Evolutionary conservation across 1,140 invertebrate genomes (phyloP).

Genomic region (Drosophila pallidifrons): DNA sequence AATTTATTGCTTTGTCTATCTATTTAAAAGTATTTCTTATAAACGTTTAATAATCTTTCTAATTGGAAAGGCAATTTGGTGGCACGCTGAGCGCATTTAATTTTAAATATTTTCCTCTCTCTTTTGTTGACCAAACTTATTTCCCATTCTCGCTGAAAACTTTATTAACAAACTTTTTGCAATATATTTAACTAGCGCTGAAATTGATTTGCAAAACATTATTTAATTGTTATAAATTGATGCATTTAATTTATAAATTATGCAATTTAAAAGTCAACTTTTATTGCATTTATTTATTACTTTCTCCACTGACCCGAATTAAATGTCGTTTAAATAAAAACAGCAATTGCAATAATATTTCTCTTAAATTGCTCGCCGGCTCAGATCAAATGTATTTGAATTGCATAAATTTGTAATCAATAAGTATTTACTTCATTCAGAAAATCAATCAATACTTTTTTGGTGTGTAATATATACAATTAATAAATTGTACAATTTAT

Average conservation of each 20-base stretch:
- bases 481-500: neutral
- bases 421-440: neutral
- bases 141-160: neutral
- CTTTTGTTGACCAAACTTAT: neutral
- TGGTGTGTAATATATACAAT: neutral
- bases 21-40: too few relatives aligned
- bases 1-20: neutral
- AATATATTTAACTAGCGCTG: neutral
- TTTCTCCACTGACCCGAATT: constrained; percentile 6
- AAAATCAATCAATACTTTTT: neutral
- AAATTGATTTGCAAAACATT: neutral
- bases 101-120: neutral
- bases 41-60: too few relatives aligned
- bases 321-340: constrained; percentile 1
- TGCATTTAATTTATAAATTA: constrained; percentile 5
- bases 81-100: too few relatives aligned
- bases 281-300: constrained; percentile 11
- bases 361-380: neutral
- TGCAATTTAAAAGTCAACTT: constrained; percentile 4
- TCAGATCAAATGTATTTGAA: neutral
- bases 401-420: neutral
- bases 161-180: neutral
- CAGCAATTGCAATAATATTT: neutral
- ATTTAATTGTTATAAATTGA: constrained; percentile 1
- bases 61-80: neutral